phyloP scores from a whole-genome alignment of 2,113 vertebrate genomes.

The Furnarius figulus region DNA sequence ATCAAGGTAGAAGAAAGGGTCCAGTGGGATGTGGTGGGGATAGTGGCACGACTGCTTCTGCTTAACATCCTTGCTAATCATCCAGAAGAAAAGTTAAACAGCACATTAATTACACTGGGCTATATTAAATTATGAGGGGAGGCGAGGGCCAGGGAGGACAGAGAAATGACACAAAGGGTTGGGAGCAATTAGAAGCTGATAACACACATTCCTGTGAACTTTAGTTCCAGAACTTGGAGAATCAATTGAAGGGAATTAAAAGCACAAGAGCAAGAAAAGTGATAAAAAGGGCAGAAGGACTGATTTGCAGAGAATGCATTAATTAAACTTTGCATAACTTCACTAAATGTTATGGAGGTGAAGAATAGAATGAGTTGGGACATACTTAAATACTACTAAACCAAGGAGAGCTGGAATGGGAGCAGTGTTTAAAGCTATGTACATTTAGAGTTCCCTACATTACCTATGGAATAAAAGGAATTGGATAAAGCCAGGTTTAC shows the following conservation, averaged over 20 bases:
- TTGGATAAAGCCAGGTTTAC: background rate
- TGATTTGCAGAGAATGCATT: background rate
- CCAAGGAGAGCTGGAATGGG: background rate
- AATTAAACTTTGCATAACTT: constrained; percentile 12
- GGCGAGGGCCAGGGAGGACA: background rate
- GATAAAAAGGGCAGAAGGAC: constrained; percentile 12
- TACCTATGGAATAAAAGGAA: background rate
- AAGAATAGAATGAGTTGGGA: background rate
- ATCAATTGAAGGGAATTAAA: constrained; percentile 11
- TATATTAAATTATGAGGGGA: constrained; percentile 57
- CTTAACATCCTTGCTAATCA: constrained; percentile 50
- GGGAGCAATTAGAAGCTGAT: constrained; percentile 17
- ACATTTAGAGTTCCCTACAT: background rate
- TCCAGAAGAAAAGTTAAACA: constrained; percentile 48
- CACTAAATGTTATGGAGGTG: background rate
- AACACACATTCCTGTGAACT: constrained; percentile 2
- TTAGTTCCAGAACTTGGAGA: background rate
- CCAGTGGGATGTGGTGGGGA: background rate
- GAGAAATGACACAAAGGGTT: constrained; percentile 28
- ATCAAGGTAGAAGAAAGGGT: background rate
- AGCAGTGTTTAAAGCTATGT: background rate
- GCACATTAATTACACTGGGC: constrained; percentile 44
- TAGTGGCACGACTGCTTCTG: constrained; percentile 4
- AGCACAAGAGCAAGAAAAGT: background rate
- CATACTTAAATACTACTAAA: background rate